These are phyloP conservation scores for Seira sanloemensis DNA, from an alignment of 2,888 invertebrate species.

Conservation along the genomic window DNA sequence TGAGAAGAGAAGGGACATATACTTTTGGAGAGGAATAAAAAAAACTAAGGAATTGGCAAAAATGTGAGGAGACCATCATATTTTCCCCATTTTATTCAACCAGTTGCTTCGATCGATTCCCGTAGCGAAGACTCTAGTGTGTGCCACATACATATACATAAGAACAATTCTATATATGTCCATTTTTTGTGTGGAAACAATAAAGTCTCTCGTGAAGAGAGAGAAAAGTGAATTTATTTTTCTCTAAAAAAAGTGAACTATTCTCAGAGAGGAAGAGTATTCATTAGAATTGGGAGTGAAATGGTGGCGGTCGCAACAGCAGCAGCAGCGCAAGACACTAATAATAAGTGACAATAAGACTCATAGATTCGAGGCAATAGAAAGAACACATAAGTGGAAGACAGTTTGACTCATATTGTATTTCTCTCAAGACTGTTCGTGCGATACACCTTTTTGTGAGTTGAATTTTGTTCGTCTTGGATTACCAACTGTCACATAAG, in stretches of 20 bases:
- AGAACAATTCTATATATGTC: no score
- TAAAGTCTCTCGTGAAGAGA: not conserved
- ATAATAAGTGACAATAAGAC: not conserved
- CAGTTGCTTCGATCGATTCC: not conserved
- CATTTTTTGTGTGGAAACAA: not conserved
- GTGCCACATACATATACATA: no score
- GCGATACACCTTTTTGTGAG: not conserved
- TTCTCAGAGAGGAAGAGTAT: not conserved
- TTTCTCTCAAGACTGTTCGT: not conserved
- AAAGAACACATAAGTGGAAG: not conserved
- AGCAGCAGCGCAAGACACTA: not conserved
- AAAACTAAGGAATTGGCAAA: not conserved
- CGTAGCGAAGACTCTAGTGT: not conserved
- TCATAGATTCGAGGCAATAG: not conserved
- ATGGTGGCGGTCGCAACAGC: not conserved
- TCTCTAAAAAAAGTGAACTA: no score
- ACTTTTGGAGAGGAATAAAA: not conserved
- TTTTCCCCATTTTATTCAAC: not conserved
- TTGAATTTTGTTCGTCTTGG: constrained; percentile 18
- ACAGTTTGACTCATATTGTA: not conserved
- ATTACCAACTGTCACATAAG: constrained; percentile 25
- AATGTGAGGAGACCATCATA: not conserved
- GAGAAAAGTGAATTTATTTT: not conserved
- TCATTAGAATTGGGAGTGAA: not conserved
- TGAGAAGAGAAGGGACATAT: not conserved